Evolutionary conservation across 2,113 vertebrate genomes (phyloP), one percentile per base, ranked within the genome.

Genomic region (Elephas maximus): DNA sequence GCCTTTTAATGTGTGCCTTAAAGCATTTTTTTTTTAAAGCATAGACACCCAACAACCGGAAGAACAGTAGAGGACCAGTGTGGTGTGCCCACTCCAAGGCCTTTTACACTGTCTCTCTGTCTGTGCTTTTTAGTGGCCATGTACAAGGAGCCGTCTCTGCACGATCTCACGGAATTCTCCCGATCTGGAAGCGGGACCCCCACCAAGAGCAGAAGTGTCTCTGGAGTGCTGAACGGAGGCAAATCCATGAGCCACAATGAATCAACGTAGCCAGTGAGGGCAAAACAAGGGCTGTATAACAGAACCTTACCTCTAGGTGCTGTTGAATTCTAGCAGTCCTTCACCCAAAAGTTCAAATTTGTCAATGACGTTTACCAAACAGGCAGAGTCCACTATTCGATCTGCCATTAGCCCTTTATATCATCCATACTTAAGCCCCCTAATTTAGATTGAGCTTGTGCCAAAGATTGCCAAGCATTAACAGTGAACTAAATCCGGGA

Each of bases 131-230:
- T 98, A 99, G 99, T 99, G 99, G 99, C 99, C 97, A 99, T 99
- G 99, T 99, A 99, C 98, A 99, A 99, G 98, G 99, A 99, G 98
- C 99, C 99, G 44, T 99, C 99, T 71, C 99, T 99, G 94, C 99
- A 99, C 15, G 99, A 99, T 97, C 99, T 99, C 98, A 99, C 99
- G 90, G 99, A 99, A 98, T 99, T 99, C 99, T 99, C 99, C 93
- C 99, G 99, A 95, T 99, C 99, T 30, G 99, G 99, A 98, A 99
- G 99, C n/a, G 99, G 99, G 97, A 99, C 99, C 53, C 99, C 99
- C 88, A 99, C 99, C 97, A 99, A 99, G 99, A 99, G 99, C 99
- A 99, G 99, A 98, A 99, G 99, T 44, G 99, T 99, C 97, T 99
- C 99, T 5, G 99, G 99, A 44, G 99, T 99, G 97, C 99, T 99